phyloP scores from a whole-genome alignment of 2,888 invertebrate species.

The Stenodema calcarata region DNA sequence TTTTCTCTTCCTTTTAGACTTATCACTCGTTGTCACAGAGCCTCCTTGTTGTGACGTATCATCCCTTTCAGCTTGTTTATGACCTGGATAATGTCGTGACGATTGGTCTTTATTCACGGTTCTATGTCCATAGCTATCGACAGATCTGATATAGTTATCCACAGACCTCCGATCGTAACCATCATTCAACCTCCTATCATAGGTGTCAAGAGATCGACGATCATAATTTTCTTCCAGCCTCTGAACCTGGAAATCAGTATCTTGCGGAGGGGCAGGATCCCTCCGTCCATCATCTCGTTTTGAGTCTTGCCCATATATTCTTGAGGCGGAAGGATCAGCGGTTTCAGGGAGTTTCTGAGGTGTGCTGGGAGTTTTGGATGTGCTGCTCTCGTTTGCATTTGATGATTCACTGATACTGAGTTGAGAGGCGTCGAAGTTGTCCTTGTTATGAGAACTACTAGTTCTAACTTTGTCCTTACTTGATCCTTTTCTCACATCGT shows the following conservation, averaged over 20 bases:
- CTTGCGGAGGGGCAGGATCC: neutral
- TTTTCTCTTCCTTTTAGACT: conserved; percentile 49
- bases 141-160: neutral
- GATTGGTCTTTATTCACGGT: neutral
- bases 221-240: neutral
- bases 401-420: neutral
- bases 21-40: neutral
- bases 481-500: neutral
- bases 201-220: neutral
- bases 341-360: neutral
- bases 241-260: neutral
- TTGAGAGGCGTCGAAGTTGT: neutral
- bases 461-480: neutral
- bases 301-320: neutral
- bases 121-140: neutral
- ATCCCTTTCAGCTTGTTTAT: neutral
- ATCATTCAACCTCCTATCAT: neutral
- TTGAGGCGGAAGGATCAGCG: neutral
- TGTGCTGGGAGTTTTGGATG: neutral
- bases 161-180: neutral
- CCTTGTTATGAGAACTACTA: neutral
- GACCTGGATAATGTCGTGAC: neutral
- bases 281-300: neutral
- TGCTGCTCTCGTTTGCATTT: neutral
- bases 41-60: conserved; percentile 7